Conservation (phyloP, 2,888 invertebrate genomes). For the Seladonia tumulorum region DNA sequence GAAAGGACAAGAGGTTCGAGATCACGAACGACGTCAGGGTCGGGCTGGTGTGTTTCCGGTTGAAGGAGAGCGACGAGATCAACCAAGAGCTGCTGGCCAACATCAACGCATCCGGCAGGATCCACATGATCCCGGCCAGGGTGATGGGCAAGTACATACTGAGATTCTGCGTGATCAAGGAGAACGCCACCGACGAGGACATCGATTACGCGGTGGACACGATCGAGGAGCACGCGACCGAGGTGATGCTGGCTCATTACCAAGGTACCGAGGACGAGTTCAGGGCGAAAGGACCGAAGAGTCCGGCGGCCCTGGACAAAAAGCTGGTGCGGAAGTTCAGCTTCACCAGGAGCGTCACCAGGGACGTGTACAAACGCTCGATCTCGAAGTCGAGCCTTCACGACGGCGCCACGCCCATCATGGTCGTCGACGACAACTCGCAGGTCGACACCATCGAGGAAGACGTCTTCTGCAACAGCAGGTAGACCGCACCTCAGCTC, state of each 20-base stretch:
- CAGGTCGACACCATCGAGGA: conserved; percentile 80
- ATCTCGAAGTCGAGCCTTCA: conserved; percentile 85
- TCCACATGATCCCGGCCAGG: conserved; percentile 94
- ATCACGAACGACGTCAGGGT: conserved; percentile 90
- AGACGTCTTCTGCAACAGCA: conserved; percentile 80
- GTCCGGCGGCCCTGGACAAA: conserved; percentile 85
- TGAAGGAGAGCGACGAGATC: conserved; percentile 89
- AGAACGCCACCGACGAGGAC: conserved; percentile 90
- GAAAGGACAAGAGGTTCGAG: conserved; percentile 90
- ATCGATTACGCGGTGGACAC: conserved; percentile 89
- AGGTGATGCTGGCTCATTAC: conserved; percentile 84
- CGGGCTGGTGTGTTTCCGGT: conserved; percentile 92
- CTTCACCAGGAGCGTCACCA: conserved; percentile 86
- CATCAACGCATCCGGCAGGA: conserved; percentile 92
- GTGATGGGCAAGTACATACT: conserved; percentile 91
- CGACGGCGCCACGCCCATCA: conserved; percentile 86
- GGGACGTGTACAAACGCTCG: conserved; percentile 85
- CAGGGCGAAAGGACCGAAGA: conserved; percentile 81
- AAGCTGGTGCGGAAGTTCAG: conserved; percentile 86
- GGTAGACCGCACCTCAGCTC: conserved; percentile 81
- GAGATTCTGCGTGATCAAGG: conserved; percentile 92
- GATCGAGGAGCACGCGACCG: conserved; percentile 87
- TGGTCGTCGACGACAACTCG: conserved; percentile 84
- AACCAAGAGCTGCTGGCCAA: conserved; percentile 91
- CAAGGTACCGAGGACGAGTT: conserved; percentile 83